A percentile compares a stretch with the other conserved stretches of the same genome.
Conservation (phyloP, 2,888 invertebrate species). For the Omphaloscelis lunosa region DNA sequence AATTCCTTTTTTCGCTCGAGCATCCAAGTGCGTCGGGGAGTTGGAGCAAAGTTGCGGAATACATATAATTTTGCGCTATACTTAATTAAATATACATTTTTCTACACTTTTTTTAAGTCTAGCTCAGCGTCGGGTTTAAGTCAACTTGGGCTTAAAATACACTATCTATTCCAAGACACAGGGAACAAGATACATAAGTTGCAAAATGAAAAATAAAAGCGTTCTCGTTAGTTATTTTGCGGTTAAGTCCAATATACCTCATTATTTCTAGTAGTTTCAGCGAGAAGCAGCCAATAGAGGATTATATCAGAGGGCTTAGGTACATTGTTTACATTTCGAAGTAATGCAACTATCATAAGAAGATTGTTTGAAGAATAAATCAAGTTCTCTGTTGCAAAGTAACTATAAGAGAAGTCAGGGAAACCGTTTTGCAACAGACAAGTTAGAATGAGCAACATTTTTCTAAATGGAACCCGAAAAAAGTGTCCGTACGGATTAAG, state of each 20-base stretch:
- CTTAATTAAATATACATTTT: slow-evolving; percentile 21
- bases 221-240: slow-evolving; percentile 13
- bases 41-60: slow-evolving; percentile 13
- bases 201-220: slow-evolving; percentile 19
- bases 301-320: neutral
- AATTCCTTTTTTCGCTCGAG: slow-evolving; percentile 43
- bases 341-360: neutral
- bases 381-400: neutral
- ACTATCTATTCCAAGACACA: slow-evolving; percentile 4
- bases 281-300: neutral
- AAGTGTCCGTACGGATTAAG: too few relatives aligned
- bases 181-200: slow-evolving; percentile 32
- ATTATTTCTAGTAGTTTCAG: slow-evolving; percentile 10
- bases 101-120: slow-evolving; percentile 20
- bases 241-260: neutral
- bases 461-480: neutral
- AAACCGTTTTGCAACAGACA: neutral
- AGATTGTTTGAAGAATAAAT: neutral
- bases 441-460: neutral
- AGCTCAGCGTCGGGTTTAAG: slow-evolving; percentile 17
- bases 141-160: slow-evolving; percentile 13
- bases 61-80: slow-evolving; percentile 28
- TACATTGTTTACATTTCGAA: slow-evolving; percentile 11
- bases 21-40: slow-evolving; percentile 37
- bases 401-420: neutral